A percentile compares a stretch with the other conserved stretches of the same genome.
phyloP scores from a whole-genome alignment of 2,797 vertebrate species.

The Arctocebus calabarensis region DNA sequence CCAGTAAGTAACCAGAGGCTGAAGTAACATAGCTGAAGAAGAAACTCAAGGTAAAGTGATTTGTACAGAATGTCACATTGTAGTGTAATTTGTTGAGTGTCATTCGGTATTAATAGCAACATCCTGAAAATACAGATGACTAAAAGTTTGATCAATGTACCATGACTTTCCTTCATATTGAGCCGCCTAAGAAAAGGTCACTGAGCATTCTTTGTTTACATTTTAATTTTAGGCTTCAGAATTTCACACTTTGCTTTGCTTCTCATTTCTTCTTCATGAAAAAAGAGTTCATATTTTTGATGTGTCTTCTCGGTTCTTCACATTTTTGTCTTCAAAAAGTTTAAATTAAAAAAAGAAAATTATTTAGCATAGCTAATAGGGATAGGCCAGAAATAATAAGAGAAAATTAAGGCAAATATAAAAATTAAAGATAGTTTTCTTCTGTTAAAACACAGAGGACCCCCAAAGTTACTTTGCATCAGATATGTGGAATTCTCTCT shows the following conservation, averaged over 20 bases:
- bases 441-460: not conserved
- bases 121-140: conserved; percentile 59
- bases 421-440: conserved; percentile 16
- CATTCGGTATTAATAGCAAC: conserved; percentile 42
- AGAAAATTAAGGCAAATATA: conserved; percentile 35
- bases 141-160: conserved; percentile 39
- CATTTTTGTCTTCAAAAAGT: conserved; percentile 15
- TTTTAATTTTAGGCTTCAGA: conserved; percentile 57
- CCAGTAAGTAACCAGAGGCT: not conserved
- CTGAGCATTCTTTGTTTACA: conserved; percentile 33
- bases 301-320: not conserved
- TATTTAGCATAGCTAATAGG: not conserved
- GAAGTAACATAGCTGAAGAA: conserved; percentile 42
- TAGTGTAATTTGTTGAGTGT: conserved; percentile 45
- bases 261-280: conserved; percentile 20
- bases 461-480: not conserved
- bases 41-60: conserved; percentile 31
- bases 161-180: conserved; percentile 34
- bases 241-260: conserved; percentile 46
- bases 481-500: not conserved
- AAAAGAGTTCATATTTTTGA: not conserved
- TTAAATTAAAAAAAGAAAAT: conserved; percentile 41
- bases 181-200: conserved; percentile 41
- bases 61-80: not conserved
- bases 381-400: conserved; percentile 5